Conservation (phyloP, 2,797 vertebrate genomes). For the Sebastes oblongus region DNA sequence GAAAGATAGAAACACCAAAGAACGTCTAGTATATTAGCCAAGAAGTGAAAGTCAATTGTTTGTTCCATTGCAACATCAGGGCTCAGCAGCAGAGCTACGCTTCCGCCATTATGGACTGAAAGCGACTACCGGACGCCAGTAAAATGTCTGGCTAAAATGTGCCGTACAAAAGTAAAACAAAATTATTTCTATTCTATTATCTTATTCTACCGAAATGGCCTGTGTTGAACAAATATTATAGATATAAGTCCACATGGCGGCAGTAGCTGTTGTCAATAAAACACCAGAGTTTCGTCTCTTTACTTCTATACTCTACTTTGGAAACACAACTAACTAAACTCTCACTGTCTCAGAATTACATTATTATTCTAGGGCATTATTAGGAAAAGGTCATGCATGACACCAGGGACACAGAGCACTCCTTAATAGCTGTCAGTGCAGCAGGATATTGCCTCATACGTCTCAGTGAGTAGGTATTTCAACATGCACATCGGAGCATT, state of each 20-base stretch:
- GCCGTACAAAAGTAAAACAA: too few species aligned
- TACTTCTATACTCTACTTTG: too few species aligned
- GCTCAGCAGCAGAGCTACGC: too few species aligned
- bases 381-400: neutral
- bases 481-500: neutral
- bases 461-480: neutral
- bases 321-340: neutral
- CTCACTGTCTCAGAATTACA: neutral
- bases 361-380: neutral
- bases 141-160: accelerated
- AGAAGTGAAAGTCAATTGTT: too few species aligned
- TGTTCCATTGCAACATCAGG: too few species aligned
- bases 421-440: neutral
- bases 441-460: neutral
- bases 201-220: too few species aligned
- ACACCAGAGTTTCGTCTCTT: too few species aligned
- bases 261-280: too few species aligned
- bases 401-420: neutral
- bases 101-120: too few species aligned
- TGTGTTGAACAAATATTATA: too few species aligned
- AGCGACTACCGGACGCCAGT: too few species aligned
- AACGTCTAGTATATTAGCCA: accelerated
- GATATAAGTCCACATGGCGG: too few species aligned
- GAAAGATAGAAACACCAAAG: neutral
- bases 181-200: accelerated